Evolutionary conservation across 2,113 vertebrate genomes (phyloP).

Genomic region (Myrmophylax atrothorax): DNA sequence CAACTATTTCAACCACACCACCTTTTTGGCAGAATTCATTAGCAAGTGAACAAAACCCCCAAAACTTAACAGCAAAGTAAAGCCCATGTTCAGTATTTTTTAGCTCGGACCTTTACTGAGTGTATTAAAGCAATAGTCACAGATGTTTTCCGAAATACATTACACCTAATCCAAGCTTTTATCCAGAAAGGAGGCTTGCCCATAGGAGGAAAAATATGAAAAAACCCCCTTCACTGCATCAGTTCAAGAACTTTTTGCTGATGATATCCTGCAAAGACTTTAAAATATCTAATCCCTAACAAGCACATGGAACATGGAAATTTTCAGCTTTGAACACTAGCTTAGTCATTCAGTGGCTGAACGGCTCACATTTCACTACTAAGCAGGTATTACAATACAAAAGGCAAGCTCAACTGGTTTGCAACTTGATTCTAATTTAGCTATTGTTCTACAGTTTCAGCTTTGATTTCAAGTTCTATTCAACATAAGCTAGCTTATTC

Average conservation of each 20-base stretch:
- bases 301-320: not conserved
- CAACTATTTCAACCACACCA: not conserved
- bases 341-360: conserved; percentile 48
- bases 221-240: not conserved
- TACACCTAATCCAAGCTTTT: not conserved
- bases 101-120: not conserved
- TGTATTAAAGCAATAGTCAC: not conserved
- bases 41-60: not conserved
- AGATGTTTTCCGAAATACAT: not conserved
- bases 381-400: conserved; percentile 59
- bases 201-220: not conserved
- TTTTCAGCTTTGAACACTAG: conserved; percentile 6
- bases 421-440: conserved; percentile 39
- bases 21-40: not conserved
- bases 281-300: not conserved
- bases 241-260: not conserved
- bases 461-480: conserved; percentile 41
- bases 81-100: not conserved
- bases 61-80: not conserved
- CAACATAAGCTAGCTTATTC: not conserved
- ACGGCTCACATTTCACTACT: conserved; percentile 48
- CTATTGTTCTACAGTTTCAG: conserved; percentile 33
- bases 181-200: not conserved
- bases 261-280: not conserved
- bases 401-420: conserved; percentile 61